Evolutionary conservation across 2,797 vertebrate species (phyloP), one percentile per base, ranked within the genome.

Genomic region (Denticeps clupeoides): DNA sequence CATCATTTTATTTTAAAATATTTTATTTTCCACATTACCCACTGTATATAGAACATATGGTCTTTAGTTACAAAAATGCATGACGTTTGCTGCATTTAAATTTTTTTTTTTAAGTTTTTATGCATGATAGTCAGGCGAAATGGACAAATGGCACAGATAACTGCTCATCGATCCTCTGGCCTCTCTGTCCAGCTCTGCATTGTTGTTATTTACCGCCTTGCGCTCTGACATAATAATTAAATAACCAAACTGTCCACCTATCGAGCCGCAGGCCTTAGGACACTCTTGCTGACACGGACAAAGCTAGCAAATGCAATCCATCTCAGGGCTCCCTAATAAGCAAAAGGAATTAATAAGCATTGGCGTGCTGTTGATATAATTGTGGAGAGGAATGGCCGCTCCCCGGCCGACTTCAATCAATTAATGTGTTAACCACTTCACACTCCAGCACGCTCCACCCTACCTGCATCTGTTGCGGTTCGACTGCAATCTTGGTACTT

Each of bases 291-390:
- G 53, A 67, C 43, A 43, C 12, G 24, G 24, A 28, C 41, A 24
- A 24, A 45, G 45, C 37, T 49, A 44, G 11, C 10, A 47, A 35
- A 47, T 47, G 23, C 11, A 42, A 10, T 43, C 15, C 2, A 18
- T 57, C 38, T 46, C 8, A 37, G 28, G 5, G 21, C 28, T 38
- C 27, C 47, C 67, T 69, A 55, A 60, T 43, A 54, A 49, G 40
- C 19, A 25, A 15, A 31, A 55, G 56, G 62, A 67, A 73, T 75
- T 68, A 52, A 73, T 77, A 65, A 65, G 70, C 69, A 69, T 63
- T 47, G 46, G 56, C 61, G 58, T 68, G 62, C 54, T 61, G 65
- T 71, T 73, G 70, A 73, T 78, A 63, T 35, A 50, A 45, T 45
- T 44, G 28, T 37, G 13, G n/a, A 22, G 49, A 49, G 37, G 22